Evolutionary conservation across 2,888 invertebrate species (phyloP), one percentile per base, ranked within the genome.

Genomic region (Stratiomys singularior): DNA sequence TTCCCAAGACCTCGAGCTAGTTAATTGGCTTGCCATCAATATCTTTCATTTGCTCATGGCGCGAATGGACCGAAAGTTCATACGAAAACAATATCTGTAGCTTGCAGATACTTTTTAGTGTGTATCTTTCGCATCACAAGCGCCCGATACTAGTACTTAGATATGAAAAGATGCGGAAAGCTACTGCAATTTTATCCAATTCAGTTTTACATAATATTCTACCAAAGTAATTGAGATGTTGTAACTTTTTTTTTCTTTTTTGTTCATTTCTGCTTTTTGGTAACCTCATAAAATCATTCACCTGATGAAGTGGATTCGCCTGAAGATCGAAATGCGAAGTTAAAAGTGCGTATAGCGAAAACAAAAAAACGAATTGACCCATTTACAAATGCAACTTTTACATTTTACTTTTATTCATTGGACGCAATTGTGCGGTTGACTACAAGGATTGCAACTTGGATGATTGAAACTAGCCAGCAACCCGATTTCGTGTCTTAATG

Each of bases 1-100:
- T 74, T 74, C 74, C 21, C 60, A 60, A 74, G 74, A 60, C 74
- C 74, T 74, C 74, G 74, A 28, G 58, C 74, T 30, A 74, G 58
- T 21, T 74, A 60, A 74, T 74, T 74, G 74, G 23, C 60, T 18
- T 37, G 56, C 28, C 58, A 74, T 30, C 52, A 58, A 58, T 47
- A 47, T 69, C 69, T 69, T 37, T 69, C 47, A n/a, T 46, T 25
- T n/a, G 47, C 25, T 69, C 47, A 25, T n/a, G 47, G 47, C 47
- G 47, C 11, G 47, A 23, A n/a, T 30, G 66, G 44, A n/a, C 60
- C 60, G 18, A 47, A 69, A 23, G 46, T 44, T 44, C 9, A 37
- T 18, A 37, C 66, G 18, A 66, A 37, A 66, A 27, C 25, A 27
- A 66, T 66, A 66, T 66, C 15, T 18, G 37, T 9, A 37, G 3